These are phyloP conservation scores for Osedax frankpressi DNA, from an alignment of 2,888 invertebrate species.

Conservation along the genomic window DNA sequence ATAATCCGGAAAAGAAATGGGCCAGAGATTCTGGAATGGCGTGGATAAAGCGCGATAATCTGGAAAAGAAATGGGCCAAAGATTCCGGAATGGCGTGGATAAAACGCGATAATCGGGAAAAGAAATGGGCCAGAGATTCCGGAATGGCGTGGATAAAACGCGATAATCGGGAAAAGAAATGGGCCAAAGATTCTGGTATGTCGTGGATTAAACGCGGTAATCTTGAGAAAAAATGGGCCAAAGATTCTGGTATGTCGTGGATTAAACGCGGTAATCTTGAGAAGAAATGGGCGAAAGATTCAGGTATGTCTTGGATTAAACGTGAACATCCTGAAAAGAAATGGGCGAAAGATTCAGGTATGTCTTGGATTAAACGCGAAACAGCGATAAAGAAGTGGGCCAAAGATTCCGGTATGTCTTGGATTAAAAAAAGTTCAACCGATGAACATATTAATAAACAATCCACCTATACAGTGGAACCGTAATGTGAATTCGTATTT, in stretches of 20 bases:
- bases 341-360: conserved; percentile 2
- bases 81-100: conserved; percentile 22
- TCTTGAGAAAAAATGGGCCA: conserved; percentile 1
- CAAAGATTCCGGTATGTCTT: conserved; percentile 1
- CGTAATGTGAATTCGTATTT: neutral
- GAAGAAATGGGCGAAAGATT: conserved; percentile 10
- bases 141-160: conserved; percentile 24
- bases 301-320: conserved; percentile 11
- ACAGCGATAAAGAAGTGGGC: neutral
- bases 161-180: conserved; percentile 11
- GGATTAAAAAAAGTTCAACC: conserved; percentile 5
- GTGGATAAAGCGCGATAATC: conserved; percentile 23
- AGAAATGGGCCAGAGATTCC: conserved; percentile 20
- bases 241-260: conserved; percentile 11
- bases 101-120: conserved; percentile 18
- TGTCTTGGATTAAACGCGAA: conserved; percentile 2
- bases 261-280: neutral
- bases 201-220: conserved; percentile 21
- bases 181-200: conserved; percentile 21
- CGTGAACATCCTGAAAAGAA: neutral
- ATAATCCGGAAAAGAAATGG: conserved; percentile 23
- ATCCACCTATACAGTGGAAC: neutral
- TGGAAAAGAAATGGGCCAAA: conserved; percentile 15
- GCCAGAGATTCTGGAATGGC: conserved; percentile 23
- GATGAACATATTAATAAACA: neutral